Conservation (phyloP, 2,888 invertebrate species). For the Actias luna region DNA sequence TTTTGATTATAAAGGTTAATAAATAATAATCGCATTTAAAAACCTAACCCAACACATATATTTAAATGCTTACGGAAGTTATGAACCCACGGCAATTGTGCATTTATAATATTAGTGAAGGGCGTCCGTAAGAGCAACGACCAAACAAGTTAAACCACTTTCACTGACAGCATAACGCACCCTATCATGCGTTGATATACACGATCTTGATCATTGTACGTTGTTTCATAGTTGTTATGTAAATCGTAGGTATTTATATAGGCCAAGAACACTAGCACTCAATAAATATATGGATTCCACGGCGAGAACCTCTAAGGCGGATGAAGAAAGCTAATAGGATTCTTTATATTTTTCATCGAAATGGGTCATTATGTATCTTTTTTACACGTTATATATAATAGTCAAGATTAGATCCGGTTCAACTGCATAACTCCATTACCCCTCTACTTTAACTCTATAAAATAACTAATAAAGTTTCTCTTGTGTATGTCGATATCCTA, state of each 20-base stretch:
- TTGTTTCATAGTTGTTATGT: not conserved
- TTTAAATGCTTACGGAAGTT: conserved; percentile 18
- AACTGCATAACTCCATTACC: no score
- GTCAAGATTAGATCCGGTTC: no score
- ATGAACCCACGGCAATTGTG: conserved; percentile 26
- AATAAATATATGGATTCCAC: not conserved
- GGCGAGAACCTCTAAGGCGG: not conserved
- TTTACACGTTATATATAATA: no score
- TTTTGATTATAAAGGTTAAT: not conserved
- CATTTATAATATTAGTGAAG: conserved; percentile 25
- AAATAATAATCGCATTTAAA: not conserved
- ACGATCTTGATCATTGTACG: not conserved
- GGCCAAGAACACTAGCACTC: not conserved
- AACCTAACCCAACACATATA: not conserved
- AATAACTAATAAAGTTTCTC: no score
- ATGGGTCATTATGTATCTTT: no score
- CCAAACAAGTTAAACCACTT: conserved; percentile 44
- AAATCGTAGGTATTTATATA: not conserved
- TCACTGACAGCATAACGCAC: conserved; percentile 52
- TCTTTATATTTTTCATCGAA: no score
- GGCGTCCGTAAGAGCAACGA: conserved; percentile 21
- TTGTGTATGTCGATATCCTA: no score
- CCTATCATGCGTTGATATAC: not conserved
- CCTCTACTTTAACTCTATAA: no score
- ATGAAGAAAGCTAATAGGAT: no score